Evolutionary conservation across 2,888 invertebrate species (phyloP).

Genomic region (Plebejus anna): DNA sequence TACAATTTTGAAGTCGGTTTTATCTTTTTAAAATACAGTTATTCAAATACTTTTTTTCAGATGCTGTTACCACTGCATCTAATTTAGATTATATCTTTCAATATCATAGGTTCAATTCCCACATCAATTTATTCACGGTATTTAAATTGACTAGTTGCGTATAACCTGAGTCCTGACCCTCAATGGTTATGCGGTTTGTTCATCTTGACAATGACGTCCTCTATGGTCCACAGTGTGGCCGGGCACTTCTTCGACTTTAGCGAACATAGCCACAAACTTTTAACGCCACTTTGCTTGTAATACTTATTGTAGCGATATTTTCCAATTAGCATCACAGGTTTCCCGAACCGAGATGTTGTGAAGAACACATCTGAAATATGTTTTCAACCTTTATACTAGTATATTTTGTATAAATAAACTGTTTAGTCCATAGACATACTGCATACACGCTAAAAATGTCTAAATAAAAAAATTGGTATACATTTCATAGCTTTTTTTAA

Average conservation of each 20-base stretch:
- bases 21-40: too few relatives aligned
- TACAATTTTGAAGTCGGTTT: too few relatives aligned
- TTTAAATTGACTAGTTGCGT: not conserved
- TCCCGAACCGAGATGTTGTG: conserved; percentile 44
- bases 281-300: not conserved
- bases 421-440: too few relatives aligned
- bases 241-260: conserved; percentile 4
- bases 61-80: not conserved
- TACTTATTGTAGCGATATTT: conserved; percentile 42
- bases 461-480: too few relatives aligned
- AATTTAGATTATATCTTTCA: not conserved
- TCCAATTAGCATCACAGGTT: conserved; percentile 44
- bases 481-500: too few relatives aligned
- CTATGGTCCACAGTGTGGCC: conserved; percentile 15
- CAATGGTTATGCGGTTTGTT: not conserved
- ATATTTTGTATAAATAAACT: too few relatives aligned
- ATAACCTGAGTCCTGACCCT: not conserved
- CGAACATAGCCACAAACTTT: conserved; percentile 11
- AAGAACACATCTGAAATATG: conserved; percentile 38
- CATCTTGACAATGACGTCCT: not conserved
- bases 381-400: too few relatives aligned
- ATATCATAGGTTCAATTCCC: not conserved
- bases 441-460: too few relatives aligned
- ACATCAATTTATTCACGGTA: not conserved
- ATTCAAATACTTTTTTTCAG: not conserved